These are phyloP conservation scores for Tyria jacobaeae DNA, from an alignment of 2,888 invertebrate genomes.

Conservation along the genomic window DNA sequence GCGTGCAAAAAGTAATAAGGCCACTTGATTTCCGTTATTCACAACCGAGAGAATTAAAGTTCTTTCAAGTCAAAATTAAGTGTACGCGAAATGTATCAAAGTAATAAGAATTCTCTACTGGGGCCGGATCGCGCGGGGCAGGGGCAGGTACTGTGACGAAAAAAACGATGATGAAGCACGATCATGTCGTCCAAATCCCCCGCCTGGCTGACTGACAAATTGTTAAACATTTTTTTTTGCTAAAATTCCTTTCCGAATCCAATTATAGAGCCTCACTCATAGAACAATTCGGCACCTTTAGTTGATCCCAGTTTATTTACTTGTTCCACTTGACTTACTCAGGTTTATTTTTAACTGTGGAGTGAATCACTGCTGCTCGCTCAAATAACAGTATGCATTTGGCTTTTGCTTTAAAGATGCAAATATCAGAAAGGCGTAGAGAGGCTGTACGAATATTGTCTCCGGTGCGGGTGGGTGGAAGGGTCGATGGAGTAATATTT, in stretches of 20 bases:
- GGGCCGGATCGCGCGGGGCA: slow-evolving; percentile 58
- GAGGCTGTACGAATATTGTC: slow-evolving; percentile 59
- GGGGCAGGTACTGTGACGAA: slow-evolving; percentile 71
- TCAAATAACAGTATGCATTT: slow-evolving; percentile 56
- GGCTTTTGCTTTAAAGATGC: slow-evolving; percentile 57
- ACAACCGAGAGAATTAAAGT: slow-evolving; percentile 78
- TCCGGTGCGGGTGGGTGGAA: slow-evolving; percentile 48
- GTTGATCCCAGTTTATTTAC: slow-evolving; percentile 61
- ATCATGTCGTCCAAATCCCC: slow-evolving; percentile 73
- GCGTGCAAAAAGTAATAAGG: slow-evolving; percentile 76
- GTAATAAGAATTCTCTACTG: slow-evolving; percentile 77
- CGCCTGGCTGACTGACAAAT: slow-evolving; percentile 78
- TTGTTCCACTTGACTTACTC: slow-evolving; percentile 55
- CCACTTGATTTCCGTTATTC: slow-evolving; percentile 76
- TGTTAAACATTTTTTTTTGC: slow-evolving; percentile 78
- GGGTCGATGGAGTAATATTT: slow-evolving; percentile 64
- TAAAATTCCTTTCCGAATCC: slow-evolving; percentile 78
- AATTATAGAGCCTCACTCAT: slow-evolving; percentile 75
- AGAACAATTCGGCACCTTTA: slow-evolving; percentile 62
- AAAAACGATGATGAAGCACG: slow-evolving; percentile 83
- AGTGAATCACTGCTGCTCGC: slow-evolving; percentile 39
- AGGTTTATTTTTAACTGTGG: slow-evolving; percentile 57
- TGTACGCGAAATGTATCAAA: slow-evolving; percentile 73
- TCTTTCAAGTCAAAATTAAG: slow-evolving; percentile 73
- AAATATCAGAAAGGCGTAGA: slow-evolving; percentile 60